Conservation (phyloP, 92 coral and sea anemone species). For the Umimayanthus chanpuru region DNA sequence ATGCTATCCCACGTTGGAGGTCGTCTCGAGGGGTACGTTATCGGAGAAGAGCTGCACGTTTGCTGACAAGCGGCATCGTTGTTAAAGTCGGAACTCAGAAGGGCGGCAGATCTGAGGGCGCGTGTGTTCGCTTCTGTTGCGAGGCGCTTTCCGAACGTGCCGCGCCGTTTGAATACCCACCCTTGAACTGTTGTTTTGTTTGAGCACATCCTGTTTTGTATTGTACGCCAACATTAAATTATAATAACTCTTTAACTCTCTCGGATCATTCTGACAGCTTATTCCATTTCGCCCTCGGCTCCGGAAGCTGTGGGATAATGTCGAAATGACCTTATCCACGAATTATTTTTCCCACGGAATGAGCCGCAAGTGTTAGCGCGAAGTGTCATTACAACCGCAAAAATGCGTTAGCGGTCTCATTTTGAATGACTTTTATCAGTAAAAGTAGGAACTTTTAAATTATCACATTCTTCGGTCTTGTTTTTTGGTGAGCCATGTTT, state of each 20-base stretch:
- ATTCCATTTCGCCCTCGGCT: conserved; percentile 38
- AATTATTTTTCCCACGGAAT: conserved; percentile 91
- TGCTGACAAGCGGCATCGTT: conserved; percentile 28
- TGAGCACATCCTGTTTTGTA: conserved; percentile 62
- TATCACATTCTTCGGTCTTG: conserved; percentile 41
- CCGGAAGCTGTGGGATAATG: conserved; percentile 41
- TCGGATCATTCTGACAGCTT: conserved; percentile 38
- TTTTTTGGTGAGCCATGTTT: conserved; percentile 42
- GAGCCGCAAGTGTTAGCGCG: conserved; percentile 77
- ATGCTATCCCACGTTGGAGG: conserved; percentile 39
- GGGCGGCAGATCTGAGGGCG: conserved; percentile 28
- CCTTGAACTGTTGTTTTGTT: conserved; percentile 63
- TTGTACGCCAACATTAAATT: conserved; percentile 46
- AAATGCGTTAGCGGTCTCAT: conserved; percentile 64
- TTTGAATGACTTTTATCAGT: conserved; percentile 60
- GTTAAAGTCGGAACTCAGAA: background rate
- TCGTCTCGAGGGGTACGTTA: conserved; percentile 23
- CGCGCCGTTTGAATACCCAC: conserved; percentile 53
- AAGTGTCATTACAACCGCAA: conserved; percentile 81
- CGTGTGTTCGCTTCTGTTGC: conserved; percentile 12
- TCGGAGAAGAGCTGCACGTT: background rate
- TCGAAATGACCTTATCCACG: conserved; percentile 44
- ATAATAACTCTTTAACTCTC: conserved; percentile 57
- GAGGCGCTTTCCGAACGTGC: conserved; percentile 51
- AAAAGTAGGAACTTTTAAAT: conserved; percentile 17